Evolutionary conservation across 92 coral and sea anemone species (phyloP).

Genomic region (Epizoanthus illoricatus): DNA sequence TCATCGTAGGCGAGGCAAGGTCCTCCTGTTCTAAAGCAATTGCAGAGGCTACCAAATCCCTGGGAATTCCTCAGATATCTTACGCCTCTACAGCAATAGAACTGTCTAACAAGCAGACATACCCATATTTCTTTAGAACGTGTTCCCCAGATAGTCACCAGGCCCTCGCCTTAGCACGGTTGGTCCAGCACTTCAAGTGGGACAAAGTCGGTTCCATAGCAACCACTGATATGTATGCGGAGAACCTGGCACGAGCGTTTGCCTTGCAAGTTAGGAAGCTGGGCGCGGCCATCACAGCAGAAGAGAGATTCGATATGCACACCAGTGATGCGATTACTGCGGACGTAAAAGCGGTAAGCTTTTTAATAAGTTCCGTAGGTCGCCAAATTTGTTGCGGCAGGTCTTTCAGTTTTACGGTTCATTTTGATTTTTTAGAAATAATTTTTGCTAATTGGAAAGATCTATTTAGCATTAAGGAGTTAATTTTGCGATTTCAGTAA

Average conservation of each 20-base stretch:
- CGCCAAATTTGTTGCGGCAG: neutral
- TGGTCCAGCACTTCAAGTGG: conserved; percentile 81
- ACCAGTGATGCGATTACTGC: conserved; percentile 64
- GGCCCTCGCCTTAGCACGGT: conserved; percentile 77
- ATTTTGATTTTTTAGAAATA: no score
- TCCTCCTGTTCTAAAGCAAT: conserved; percentile 95
- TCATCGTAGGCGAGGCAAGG: conserved; percentile 95
- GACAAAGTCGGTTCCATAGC: conserved; percentile 84
- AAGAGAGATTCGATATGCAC: conserved; percentile 76
- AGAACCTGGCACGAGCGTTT: conserved; percentile 75
- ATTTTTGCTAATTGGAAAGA: no score
- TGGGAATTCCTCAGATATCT: conserved; percentile 87
- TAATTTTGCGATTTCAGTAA: no score
- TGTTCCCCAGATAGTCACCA: conserved; percentile 90
- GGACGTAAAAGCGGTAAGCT: conserved; percentile 63
- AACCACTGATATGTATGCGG: conserved; percentile 81
- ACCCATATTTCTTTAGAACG: conserved; percentile 93
- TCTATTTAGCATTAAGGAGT: no score
- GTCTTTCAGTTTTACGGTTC: neutral
- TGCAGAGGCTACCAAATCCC: conserved; percentile 77
- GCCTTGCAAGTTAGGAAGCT: conserved; percentile 76
- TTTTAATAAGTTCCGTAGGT: neutral
- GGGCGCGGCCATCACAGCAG: conserved; percentile 80
- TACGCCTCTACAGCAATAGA: conserved; percentile 91
- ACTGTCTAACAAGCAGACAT: conserved; percentile 82